Evolutionary conservation across 2,888 invertebrate genomes (phyloP).

Genomic region (Callinectes sapidus): DNA sequence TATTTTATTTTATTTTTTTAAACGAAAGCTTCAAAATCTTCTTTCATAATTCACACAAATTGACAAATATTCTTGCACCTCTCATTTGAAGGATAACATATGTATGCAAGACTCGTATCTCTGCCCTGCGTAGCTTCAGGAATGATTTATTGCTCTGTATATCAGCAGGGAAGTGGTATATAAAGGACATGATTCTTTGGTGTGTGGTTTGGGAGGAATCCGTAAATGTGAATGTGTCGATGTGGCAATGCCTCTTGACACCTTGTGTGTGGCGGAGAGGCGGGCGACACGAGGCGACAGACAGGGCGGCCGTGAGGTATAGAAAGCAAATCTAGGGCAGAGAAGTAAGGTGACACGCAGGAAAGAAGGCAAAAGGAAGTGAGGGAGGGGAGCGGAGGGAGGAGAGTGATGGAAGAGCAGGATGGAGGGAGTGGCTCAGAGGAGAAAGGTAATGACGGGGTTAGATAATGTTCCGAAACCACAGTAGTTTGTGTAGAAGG

Average conservation of each 20-base stretch:
- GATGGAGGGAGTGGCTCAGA: background rate
- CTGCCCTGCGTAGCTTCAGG: background rate
- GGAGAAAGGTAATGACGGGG: constrained; percentile 7
- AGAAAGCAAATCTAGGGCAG: constrained; percentile 21
- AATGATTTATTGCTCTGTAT: background rate
- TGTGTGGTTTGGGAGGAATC: background rate
- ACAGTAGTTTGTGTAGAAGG: constrained; percentile 4
- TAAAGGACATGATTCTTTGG: background rate
- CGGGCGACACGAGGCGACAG: background rate
- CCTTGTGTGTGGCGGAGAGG: background rate
- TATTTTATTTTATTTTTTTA: no score
- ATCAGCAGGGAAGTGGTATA: background rate
- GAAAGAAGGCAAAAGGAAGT: background rate
- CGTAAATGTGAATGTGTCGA: background rate
- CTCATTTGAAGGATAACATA: background rate
- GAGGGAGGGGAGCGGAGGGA: background rate
- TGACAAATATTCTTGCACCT: background rate
- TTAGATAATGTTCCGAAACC: background rate
- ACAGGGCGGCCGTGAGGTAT: constrained; percentile 2
- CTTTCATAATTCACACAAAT: background rate
- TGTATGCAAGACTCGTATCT: background rate
- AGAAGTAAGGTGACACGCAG: background rate
- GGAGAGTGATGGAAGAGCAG: background rate
- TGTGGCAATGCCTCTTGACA: constrained; percentile 10
- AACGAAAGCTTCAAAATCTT: background rate